These are phyloP conservation scores for Mustela nigripes DNA, from an alignment of 2,113 vertebrate species.

Conservation along the genomic window DNA sequence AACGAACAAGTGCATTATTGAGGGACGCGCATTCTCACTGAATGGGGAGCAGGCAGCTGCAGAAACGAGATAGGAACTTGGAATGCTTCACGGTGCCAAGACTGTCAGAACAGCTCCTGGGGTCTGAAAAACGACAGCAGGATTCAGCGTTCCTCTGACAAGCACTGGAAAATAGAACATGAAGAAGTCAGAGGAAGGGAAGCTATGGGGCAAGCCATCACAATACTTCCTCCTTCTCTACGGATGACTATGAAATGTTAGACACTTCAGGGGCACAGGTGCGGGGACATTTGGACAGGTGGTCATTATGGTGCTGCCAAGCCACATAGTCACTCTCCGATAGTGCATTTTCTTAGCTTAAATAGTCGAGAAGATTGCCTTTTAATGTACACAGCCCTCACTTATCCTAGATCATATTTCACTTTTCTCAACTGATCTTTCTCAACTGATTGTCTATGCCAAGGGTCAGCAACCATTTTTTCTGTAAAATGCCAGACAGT, in stretches of 20 bases:
- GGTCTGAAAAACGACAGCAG: background rate
- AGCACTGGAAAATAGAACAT: constrained; percentile 45
- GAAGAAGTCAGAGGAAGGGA: background rate
- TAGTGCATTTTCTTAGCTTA: background rate
- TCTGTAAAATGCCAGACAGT: background rate
- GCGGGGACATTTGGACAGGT: background rate
- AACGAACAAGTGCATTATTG: constrained; percentile 42
- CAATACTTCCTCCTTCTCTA: background rate
- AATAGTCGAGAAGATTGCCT: background rate
- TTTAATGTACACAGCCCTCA: background rate
- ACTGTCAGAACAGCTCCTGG: background rate
- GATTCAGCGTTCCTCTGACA: constrained; percentile 10
- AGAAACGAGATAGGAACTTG: constrained; percentile 13
- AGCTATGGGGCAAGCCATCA: background rate
- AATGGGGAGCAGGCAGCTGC: constrained; percentile 28
- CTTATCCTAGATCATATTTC: background rate
- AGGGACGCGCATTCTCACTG: background rate
- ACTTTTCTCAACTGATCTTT: background rate
- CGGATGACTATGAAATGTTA: background rate
- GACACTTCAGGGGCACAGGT: background rate
- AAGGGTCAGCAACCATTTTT: background rate
- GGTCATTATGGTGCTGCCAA: background rate
- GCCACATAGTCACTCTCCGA: background rate
- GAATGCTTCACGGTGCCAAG: background rate
- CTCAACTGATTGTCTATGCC: background rate